Conservation (phyloP, 2,113 vertebrate species). For the Gymnobelideus leadbeateri region DNA sequence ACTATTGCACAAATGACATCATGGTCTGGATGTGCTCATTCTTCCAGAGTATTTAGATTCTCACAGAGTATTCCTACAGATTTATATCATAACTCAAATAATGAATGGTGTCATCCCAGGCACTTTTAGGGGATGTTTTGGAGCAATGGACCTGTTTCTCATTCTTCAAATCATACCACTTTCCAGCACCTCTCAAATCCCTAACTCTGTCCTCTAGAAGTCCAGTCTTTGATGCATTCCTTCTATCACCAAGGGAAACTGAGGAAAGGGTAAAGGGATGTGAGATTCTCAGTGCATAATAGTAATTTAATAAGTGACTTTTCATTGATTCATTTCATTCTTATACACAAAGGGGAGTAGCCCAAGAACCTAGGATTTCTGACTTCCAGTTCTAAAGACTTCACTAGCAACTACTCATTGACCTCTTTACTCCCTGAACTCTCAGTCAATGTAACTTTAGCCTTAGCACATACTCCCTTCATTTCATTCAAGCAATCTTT, state of each 20-base stretch:
- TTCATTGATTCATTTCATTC: not conserved
- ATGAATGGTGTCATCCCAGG: not conserved
- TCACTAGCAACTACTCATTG: not conserved
- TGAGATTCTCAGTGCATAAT: not conserved
- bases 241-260: not conserved
- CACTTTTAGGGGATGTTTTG: not conserved
- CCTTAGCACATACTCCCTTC: slow-evolving; percentile 11
- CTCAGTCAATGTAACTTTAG: not conserved
- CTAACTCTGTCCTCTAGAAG: not conserved
- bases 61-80: not conserved
- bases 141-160: not conserved
- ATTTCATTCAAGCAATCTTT: slow-evolving; percentile 58
- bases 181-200: not conserved
- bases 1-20: not conserved
- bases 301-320: not conserved
- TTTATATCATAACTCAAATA: not conserved
- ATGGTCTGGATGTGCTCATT: not conserved
- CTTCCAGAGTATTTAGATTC: not conserved
- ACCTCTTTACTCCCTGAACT: not conserved
- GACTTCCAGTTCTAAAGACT: not conserved
- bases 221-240: not conserved
- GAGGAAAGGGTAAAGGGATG: not conserved
- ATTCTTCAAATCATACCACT: not conserved
- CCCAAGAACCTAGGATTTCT: not conserved
- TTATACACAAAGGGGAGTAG: not conserved